Evolutionary conservation across 2,113 vertebrate genomes (phyloP).

Genomic region (Spea multiplicata): DNA sequence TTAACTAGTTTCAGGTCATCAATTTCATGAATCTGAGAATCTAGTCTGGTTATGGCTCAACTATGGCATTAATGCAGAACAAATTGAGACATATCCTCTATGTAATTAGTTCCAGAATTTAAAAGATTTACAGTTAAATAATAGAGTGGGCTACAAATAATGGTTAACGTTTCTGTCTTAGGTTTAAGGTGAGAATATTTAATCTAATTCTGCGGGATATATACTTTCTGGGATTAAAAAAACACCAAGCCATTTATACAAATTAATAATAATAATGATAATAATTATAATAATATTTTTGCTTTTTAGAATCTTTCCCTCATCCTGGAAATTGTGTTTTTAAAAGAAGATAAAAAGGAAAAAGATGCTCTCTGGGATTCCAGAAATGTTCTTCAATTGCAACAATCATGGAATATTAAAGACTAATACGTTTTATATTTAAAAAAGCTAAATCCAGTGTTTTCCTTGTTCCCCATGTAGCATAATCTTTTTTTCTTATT

Average conservation of each 20-base stretch:
- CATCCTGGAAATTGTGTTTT: too few species aligned
- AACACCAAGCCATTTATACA: neutral
- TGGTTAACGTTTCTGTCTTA: slow-evolving; percentile 42
- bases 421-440: too few species aligned
- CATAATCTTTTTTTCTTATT: too few species aligned
- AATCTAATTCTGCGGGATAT: slow-evolving; percentile 1
- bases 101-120: slow-evolving; percentile 82
- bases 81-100: slow-evolving; percentile 87
- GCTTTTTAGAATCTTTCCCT: too few species aligned
- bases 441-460: too few species aligned
- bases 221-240: neutral
- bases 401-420: too few species aligned
- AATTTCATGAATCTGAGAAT: slow-evolving; percentile 70
- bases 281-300: too few species aligned
- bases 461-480: too few species aligned
- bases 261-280: too few species aligned
- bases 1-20: slow-evolving; percentile 66
- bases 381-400: too few species aligned
- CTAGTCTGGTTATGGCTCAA: slow-evolving; percentile 61
- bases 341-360: too few species aligned
- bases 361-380: too few species aligned
- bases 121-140: slow-evolving; percentile 72
- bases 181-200: slow-evolving; percentile 23
- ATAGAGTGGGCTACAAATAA: slow-evolving; percentile 57
- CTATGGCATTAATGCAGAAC: slow-evolving; percentile 77